A percentile compares a stretch with the other conserved stretches of the same genome.
Evolutionary conservation across 2,113 vertebrate genomes (phyloP).

Genomic region (Nannobrachium achirus): DNA sequence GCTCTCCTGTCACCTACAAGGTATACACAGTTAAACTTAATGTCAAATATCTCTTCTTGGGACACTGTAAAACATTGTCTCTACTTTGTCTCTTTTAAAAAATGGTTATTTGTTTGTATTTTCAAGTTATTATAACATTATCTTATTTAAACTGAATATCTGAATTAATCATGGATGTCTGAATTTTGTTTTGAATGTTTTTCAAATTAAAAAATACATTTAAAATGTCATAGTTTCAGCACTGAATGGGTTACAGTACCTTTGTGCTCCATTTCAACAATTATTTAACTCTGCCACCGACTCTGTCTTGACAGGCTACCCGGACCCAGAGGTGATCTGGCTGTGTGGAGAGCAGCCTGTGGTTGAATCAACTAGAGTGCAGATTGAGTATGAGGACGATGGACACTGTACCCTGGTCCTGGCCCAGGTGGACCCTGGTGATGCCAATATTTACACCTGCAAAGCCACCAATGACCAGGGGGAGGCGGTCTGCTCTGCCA

Average conservation of each 20-base stretch:
- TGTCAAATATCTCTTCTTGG: no score
- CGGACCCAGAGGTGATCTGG: conserved; percentile 84
- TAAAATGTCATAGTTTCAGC: no score
- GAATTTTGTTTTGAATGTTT: no score
- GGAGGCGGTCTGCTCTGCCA: conserved; percentile 65
- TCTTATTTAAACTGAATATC: no score
- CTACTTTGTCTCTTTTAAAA: no score
- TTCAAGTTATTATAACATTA: no score
- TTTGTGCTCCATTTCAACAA: not conserved
- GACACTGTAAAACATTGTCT: no score
- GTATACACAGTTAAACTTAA: conserved; percentile 28
- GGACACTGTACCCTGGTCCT: conserved; percentile 78
- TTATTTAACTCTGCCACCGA: not conserved
- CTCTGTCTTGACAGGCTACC: conserved; percentile 71
- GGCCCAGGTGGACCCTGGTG: conserved; percentile 35
- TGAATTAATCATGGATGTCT: no score
- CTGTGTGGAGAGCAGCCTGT: conserved; percentile 68
- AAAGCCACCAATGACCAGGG: conserved; percentile 73
- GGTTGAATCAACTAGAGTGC: conserved; percentile 59
- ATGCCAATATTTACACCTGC: conserved; percentile 76
- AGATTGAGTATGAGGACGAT: conserved; percentile 80
- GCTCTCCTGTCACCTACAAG: conserved; percentile 77
- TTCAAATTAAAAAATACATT: no score
- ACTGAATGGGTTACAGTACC: no score
- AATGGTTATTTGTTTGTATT: no score